Conservation (phyloP, 2,888 invertebrate genomes). For the Toxonevra muliebris region DNA sequence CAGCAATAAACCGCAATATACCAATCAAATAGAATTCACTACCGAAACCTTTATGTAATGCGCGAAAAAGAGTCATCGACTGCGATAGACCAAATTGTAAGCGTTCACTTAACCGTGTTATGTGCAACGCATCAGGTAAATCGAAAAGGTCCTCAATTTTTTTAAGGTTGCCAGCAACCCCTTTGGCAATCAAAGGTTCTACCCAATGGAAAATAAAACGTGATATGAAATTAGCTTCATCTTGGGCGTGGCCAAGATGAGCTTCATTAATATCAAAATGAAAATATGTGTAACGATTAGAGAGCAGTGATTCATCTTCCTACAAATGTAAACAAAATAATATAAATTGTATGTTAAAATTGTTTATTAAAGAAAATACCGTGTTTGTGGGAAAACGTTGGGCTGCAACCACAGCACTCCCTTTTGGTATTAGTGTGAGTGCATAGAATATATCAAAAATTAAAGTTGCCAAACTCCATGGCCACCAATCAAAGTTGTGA, state of each 20-base stretch:
- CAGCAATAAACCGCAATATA: slow-evolving; percentile 81
- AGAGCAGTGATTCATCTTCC: slow-evolving; percentile 73
- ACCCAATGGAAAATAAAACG: slow-evolving; percentile 90
- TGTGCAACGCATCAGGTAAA: slow-evolving; percentile 68
- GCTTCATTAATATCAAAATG: slow-evolving; percentile 74
- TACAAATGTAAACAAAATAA: slow-evolving; percentile 46
- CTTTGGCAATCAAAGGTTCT: slow-evolving; percentile 83
- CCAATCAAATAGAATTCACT: slow-evolving; percentile 86
- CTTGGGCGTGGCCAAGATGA: slow-evolving; percentile 84
- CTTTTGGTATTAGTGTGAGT: slow-evolving; percentile 75
- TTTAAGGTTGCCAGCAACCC: slow-evolving; percentile 75
- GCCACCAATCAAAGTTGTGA: slow-evolving; percentile 67
- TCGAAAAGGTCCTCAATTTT: slow-evolving; percentile 85
- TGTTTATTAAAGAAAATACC: not conserved
- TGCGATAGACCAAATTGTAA: slow-evolving; percentile 61
- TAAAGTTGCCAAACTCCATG: slow-evolving; percentile 72
- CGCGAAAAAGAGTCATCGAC: slow-evolving; percentile 70
- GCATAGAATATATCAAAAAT: slow-evolving; percentile 76
- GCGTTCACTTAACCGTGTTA: slow-evolving; percentile 56
- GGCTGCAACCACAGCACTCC: slow-evolving; percentile 61
- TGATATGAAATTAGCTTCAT: slow-evolving; percentile 75
- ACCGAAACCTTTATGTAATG: slow-evolving; percentile 81
- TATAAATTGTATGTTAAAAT: not conserved
- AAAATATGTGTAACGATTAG: slow-evolving; percentile 71
- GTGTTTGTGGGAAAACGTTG: slow-evolving; percentile 32